A percentile compares a stretch with the other conserved stretches of the same genome.
phyloP scores from a whole-genome alignment of 2,113 vertebrate genomes.

The Epinephelus moara region DNA sequence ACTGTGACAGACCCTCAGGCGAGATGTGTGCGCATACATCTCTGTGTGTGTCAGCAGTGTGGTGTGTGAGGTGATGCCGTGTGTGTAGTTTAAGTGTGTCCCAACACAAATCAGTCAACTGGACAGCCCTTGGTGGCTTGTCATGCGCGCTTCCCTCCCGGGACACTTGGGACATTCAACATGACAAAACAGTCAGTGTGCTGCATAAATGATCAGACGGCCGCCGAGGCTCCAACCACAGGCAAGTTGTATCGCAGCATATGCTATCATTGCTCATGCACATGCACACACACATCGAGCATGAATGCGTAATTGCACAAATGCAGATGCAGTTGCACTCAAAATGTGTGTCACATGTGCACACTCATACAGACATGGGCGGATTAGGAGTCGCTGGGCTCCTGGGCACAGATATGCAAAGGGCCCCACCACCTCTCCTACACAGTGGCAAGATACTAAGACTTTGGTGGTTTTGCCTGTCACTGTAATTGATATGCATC shows the following conservation, averaged over 20 bases:
- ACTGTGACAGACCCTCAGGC: slow-evolving; percentile 57
- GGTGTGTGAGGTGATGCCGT: slow-evolving; percentile 19
- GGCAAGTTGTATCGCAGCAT: slow-evolving; percentile 22
- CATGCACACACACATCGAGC: slow-evolving; percentile 19
- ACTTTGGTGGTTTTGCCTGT: no score
- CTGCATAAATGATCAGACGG: slow-evolving; percentile 52
- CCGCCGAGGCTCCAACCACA: slow-evolving; percentile 8
- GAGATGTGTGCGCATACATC: slow-evolving; percentile 21
- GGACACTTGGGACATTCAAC: slow-evolving; percentile 48
- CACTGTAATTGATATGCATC: no score
- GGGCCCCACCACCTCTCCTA: no score
- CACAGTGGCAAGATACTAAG: no score
- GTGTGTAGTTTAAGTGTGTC: slow-evolving; percentile 36
- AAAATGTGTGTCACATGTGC: neutral
- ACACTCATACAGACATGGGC: neutral
- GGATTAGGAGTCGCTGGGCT: no score
- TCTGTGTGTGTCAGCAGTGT: slow-evolving; percentile 20
- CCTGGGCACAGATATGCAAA: no score
- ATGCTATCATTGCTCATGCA: slow-evolving; percentile 8
- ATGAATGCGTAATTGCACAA: slow-evolving; percentile 1
- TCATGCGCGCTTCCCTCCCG: slow-evolving; percentile 38
- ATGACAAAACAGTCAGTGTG: slow-evolving; percentile 56
- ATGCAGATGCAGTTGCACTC: neutral
- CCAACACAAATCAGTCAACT: slow-evolving; percentile 62
- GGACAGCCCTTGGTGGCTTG: slow-evolving; percentile 51